These are phyloP conservation scores for Neria commutata DNA, from an alignment of 2,888 invertebrate species.

Conservation along the genomic window DNA sequence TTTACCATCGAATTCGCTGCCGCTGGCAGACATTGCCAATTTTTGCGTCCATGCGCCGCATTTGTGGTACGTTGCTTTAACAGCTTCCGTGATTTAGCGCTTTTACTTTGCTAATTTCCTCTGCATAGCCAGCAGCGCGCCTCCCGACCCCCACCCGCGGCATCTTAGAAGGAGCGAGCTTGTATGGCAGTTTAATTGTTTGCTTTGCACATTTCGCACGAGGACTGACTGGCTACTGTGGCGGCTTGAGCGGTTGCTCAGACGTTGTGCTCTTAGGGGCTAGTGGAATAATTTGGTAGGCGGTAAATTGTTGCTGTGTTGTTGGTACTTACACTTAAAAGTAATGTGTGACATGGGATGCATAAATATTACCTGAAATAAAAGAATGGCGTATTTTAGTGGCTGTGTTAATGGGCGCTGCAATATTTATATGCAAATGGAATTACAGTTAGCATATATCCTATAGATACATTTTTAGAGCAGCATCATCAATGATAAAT, in stretches of 20 bases:
- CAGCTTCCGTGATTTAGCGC: not conserved
- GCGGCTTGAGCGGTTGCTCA: not conserved
- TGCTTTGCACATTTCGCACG: not conserved
- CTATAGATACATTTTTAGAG: no score
- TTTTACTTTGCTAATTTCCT: not conserved
- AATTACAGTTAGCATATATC: no score
- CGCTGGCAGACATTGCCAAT: no score
- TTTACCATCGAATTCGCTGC: no score
- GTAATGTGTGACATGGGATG: slow-evolving; percentile 7
- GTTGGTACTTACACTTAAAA: slow-evolving; percentile 8
- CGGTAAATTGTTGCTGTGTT: not conserved
- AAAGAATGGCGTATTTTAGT: not conserved
- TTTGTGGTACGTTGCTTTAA: no score
- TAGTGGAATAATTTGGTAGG: slow-evolving; percentile 3
- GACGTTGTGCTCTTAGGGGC: not conserved
- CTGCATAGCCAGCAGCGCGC: not conserved
- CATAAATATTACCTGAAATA: slow-evolving; percentile 6
- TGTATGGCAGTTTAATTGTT: slow-evolving; percentile 2
- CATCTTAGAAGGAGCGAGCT: not conserved
- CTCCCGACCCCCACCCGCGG: not conserved
- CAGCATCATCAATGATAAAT: no score
- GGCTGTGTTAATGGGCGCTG: not conserved
- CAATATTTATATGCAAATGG: no score
- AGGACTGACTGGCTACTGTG: no score
- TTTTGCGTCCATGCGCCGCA: no score